Evolutionary conservation across 92 coral and sea anemone genomes (phyloP).

Genomic region (Montipora capitata): DNA sequence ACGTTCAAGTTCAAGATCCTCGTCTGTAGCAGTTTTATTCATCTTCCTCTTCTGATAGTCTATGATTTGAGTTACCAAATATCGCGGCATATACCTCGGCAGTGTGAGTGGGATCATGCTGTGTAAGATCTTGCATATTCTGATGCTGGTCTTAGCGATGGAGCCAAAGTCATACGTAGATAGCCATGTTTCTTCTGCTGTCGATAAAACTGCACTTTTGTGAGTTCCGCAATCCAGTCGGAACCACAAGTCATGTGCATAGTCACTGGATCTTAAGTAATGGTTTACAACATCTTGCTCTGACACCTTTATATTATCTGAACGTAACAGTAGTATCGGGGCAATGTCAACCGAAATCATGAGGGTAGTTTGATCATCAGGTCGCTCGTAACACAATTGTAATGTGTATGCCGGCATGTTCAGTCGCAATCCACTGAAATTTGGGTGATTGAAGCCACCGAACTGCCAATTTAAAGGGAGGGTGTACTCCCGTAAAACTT

Average conservation of each 20-base stretch:
- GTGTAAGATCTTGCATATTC: constrained; percentile 37
- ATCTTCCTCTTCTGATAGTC: constrained; percentile 41
- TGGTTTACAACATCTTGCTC: constrained; percentile 40
- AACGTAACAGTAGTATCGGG: constrained; percentile 30
- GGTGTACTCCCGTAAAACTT: constrained; percentile 34
- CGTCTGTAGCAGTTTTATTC: constrained; percentile 28
- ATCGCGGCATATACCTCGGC: constrained; percentile 41
- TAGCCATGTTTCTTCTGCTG: constrained; percentile 41
- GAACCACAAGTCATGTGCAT: constrained; percentile 35
- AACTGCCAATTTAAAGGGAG: constrained; percentile 36
- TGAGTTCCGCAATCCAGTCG: constrained; percentile 41
- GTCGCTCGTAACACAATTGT: constrained; percentile 29
- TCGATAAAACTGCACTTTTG: constrained; percentile 38
- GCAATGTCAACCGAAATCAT: constrained; percentile 35
- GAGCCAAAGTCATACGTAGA: constrained; percentile 35
- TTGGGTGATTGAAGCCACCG: constrained; percentile 38
- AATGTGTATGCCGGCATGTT: constrained; percentile 39
- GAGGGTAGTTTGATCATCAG: constrained; percentile 33
- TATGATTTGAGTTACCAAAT: constrained; percentile 38
- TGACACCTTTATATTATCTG: constrained; percentile 31
- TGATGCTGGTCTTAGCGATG: constrained; percentile 41
- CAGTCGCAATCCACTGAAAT: constrained; percentile 37
- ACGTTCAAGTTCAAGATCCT: constrained; percentile 26
- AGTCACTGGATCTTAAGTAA: constrained; percentile 34
- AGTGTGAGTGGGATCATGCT: constrained; percentile 43